phyloP scores from a whole-genome alignment of 2,888 invertebrate species.

The Drosophila melanosoma region DNA sequence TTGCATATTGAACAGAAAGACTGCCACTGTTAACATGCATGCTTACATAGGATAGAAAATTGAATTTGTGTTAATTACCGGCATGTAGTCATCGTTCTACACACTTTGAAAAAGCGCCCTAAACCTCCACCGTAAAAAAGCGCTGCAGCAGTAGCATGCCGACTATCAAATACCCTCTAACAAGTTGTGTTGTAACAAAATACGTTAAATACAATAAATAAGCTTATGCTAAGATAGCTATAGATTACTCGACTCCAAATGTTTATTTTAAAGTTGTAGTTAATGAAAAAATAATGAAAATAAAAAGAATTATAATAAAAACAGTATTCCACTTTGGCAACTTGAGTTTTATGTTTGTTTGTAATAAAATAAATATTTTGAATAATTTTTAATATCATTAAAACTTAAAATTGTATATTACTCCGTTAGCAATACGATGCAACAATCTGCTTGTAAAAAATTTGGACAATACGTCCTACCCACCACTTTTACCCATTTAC shows the following conservation, averaged over 20 bases:
- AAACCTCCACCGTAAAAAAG: slow-evolving; percentile 7
- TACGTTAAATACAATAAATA: neutral
- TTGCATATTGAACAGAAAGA: slow-evolving; percentile 10
- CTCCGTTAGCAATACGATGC: neutral
- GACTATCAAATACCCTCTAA: slow-evolving; percentile 20
- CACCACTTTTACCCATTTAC: neutral
- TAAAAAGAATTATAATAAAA: neutral
- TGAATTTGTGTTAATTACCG: slow-evolving; percentile 64
- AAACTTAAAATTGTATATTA: neutral
- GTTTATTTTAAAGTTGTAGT: neutral
- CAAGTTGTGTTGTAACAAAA: neutral
- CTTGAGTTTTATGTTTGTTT: neutral
- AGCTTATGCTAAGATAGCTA: neutral
- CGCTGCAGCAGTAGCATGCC: neutral
- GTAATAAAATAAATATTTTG: neutral
- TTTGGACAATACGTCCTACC: neutral
- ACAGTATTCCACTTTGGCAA: neutral
- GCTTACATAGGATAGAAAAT: slow-evolving; percentile 17
- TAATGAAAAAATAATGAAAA: too few species aligned
- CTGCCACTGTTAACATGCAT: slow-evolving; percentile 18
- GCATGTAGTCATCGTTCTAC: slow-evolving; percentile 62
- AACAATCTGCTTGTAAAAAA: neutral
- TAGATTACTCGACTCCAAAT: neutral
- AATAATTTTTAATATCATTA: too few species aligned
- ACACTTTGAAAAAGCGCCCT: slow-evolving; percentile 29